A percentile compares a stretch with the other conserved stretches of the same genome.
These are phyloP conservation scores for Orchesellides sinensis DNA, from an alignment of 2,888 invertebrate genomes.

Conservation along the genomic window DNA sequence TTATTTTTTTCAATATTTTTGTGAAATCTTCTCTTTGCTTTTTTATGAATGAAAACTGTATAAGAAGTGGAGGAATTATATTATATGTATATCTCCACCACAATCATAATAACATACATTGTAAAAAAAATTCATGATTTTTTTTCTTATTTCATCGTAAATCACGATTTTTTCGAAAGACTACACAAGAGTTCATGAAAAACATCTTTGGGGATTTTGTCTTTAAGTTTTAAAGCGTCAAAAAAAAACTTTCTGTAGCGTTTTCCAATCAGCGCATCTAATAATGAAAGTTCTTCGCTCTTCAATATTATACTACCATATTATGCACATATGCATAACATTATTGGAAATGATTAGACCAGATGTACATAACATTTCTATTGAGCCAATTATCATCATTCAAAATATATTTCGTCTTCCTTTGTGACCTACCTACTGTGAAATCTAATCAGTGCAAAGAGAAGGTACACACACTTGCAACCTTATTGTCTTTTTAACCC, in stretches of 20 bases:
- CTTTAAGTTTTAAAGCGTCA: neutral
- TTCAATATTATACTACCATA: too few species aligned
- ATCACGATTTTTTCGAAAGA: conserved; percentile 53
- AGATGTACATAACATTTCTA: neutral
- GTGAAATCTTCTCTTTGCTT: conserved; percentile 23
- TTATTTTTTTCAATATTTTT: conserved; percentile 32
- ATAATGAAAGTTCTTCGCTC: conserved; percentile 6
- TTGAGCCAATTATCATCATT: neutral
- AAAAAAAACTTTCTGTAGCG: neutral
- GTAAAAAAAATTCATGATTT: conserved; percentile 32
- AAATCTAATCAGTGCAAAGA: too few species aligned
- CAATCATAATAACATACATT: conserved; percentile 11
- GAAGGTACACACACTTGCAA: too few species aligned
- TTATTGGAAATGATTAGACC: neutral
- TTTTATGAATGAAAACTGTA: conserved; percentile 12
- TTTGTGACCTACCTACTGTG: neutral
- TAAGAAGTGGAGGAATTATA: neutral
- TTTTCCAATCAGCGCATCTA: neutral
- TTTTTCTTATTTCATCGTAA: conserved; percentile 29
- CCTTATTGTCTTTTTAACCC: too few species aligned
- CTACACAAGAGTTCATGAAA: neutral
- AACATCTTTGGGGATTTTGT: conserved; percentile 13
- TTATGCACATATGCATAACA: neutral
- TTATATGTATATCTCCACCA: too few species aligned
- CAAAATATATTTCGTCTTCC: too few species aligned